phyloP scores from a whole-genome alignment of 92 coral and sea anemone species.

The Muricea muricata region DNA sequence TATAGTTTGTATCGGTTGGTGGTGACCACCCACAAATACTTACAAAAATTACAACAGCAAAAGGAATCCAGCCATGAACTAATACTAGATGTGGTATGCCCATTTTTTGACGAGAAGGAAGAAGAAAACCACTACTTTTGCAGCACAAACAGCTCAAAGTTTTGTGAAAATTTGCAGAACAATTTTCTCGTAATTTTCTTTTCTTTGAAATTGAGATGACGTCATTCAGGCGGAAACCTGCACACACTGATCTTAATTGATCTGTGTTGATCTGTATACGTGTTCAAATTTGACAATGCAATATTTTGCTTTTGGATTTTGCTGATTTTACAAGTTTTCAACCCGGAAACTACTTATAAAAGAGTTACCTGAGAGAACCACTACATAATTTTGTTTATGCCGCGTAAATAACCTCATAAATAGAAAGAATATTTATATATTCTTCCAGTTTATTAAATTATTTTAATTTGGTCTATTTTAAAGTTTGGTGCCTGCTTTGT shows the following conservation, averaged over 20 bases:
- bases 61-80: conserved; percentile 97
- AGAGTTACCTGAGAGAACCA: background rate
- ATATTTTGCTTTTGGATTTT: no score
- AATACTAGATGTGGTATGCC: conserved; percentile 85
- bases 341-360: background rate
- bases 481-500: background rate
- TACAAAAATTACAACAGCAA: conserved; percentile 95
- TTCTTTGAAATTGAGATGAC: background rate
- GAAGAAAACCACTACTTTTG: background rate
- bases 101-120: conserved; percentile 55
- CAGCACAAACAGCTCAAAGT: background rate
- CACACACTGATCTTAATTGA: no score
- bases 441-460: background rate
- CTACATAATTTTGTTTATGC: no score
- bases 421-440: background rate
- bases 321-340: background rate
- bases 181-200: background rate
- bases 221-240: background rate
- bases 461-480: background rate
- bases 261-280: no score
- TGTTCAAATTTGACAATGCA: no score
- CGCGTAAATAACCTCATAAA: no score
- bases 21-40: no score
- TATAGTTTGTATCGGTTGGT: no score
- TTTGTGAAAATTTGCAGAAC: background rate